Base-by-base conservation (phyloP, 1,140 invertebrate species). In the Bathynomus jamesi region DNA sequence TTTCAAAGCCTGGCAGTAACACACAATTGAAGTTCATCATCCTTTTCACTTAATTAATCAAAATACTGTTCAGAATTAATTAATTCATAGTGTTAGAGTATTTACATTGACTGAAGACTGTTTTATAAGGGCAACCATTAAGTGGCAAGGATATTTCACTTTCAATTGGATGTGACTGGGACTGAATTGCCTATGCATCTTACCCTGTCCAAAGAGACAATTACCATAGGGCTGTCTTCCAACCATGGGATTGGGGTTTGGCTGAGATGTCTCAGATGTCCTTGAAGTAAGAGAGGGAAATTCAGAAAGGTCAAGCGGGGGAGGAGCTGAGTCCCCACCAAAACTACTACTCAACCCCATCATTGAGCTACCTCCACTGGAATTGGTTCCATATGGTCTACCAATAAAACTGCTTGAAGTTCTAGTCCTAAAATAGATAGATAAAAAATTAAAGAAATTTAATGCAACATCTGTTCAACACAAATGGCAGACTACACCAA, bases 151-250 rank as follows among this genome's bases (percentile, higher is more conserved):
- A 53, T 53, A 53, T 11, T 53, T 53, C n/a, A 21, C 40, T 53
- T 53, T 11, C 40, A 53, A 53, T 53, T 11, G 13, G 21, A 53
- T 53, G 40, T 5, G 13, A 53, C 40, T 53, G 40, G 40, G n/a
- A 53, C 13, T 53, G 40, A 53, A 53, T 11, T 53, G 21, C 40
- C 40, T 53, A 53, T 21, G 40, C 40, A 53, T 53, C 40, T 53
- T 53, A 53, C 40, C 40, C 40, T 53, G 40, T 53, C 40, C 40
- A 53, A 53, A 53, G 40, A 53, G 40, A 53, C 40, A 53, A 53
- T 53, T 53, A 53, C 40, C 40, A 53, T 53, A 53, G 21, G 40
- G 40, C 40, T 53, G 40, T 53, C 40, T 53, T 53, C 40, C 40
- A 53, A 53, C 40, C 40, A 53, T 53, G 13, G 40, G 40, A 53